Base-by-base conservation (phyloP, 1,140 invertebrate species). In the Paraescarpia echinospica region DNA sequence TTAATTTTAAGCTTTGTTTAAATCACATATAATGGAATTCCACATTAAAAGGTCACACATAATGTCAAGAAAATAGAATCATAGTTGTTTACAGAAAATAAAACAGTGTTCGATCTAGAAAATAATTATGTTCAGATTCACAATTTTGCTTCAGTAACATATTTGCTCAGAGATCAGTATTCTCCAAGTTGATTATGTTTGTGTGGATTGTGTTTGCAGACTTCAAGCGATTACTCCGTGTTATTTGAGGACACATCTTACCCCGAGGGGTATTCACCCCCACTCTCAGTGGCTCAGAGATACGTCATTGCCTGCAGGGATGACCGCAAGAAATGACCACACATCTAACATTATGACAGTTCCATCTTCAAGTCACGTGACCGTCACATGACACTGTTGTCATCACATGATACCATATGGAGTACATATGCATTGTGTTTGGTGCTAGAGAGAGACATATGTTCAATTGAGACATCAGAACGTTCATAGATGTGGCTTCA, bases 221-320 rank as follows among this genome's bases (percentile, higher is more conserved):
- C 96, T 35, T 95, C 95, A 92, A 99, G 99, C 94, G 98, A 99
- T 91, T 99, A 99, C 95, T 98, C 95, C n/a, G 95, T 99, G 1
- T 95, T 99, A 8, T 99, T 99, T 96, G 99, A 99, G 96, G 99
- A 99, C 96, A 97, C 97, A 0, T 97, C 97, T 0, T 99, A 99
- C 95, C 96, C 97, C 5, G 97, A 98, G 94, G 98, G 99, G 0
- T 99, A 96, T 95, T 99, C 99, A 1, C 98, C 99, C 34, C 98
- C 99, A 1, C 96, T 99, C 93, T 97, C 97, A 94, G 98, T 99
- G 9, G 98, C 98, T 2, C 99, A 99, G 96, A 97, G 99, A 92
- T 99, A 99, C 96, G 98, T 99, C 77, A 98, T 99, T 95, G 97
- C 97, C 2, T 98, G 98, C 94, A 98, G 98, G 95, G 97, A 98